Evolutionary conservation across 2,888 invertebrate genomes (phyloP), one percentile per base, ranked within the genome.

Genomic region (Acrobasis consociella): DNA sequence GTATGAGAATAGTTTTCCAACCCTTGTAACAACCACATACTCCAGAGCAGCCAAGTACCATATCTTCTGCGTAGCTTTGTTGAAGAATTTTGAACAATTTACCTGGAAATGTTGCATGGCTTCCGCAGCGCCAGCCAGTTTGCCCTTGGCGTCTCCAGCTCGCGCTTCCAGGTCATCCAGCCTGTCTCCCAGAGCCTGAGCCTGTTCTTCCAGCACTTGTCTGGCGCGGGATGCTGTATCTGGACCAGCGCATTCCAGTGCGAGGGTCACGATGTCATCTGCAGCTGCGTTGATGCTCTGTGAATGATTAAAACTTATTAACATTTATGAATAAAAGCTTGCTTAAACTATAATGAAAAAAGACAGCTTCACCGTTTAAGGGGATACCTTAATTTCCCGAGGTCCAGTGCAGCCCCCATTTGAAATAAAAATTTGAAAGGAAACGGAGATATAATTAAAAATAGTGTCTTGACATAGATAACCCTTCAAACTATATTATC

Each of bases 71-170:
- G 7, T 5, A 31, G 7, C 31, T 2, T 0, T 8, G 8, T 31
- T 31, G 7, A 31, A 31, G 8, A 7, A 5, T 31, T 31, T 31
- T 7, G 7, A 31, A 31, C 3, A 37, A 9, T 82, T 74, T 68
- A 94, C 95, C 87, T 97, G 97, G 89, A 98, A 98, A 75, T 97
- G 96, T 0, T 97, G 95, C 58, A 97, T 95, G 0, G 97, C 97
- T 0, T 96, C 96, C 0, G 97, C 97, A 0, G 97, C 97, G 0
- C 97, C 97, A 69, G 97, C 97, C 60, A 98, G 85, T 70, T 96
- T 95, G 58, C 95, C 95, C 73, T 96, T 95, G 5, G 97, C 94
- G 72, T 97, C 97, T 62, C 95, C 95, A 3, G 98, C 94, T 70
- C 96, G 94, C 0, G 95, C 94, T 74, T 96, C 95, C 60, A 98